These are phyloP conservation scores for Calameuta idolon DNA, from an alignment of 2,888 invertebrate species.

Conservation along the genomic window DNA sequence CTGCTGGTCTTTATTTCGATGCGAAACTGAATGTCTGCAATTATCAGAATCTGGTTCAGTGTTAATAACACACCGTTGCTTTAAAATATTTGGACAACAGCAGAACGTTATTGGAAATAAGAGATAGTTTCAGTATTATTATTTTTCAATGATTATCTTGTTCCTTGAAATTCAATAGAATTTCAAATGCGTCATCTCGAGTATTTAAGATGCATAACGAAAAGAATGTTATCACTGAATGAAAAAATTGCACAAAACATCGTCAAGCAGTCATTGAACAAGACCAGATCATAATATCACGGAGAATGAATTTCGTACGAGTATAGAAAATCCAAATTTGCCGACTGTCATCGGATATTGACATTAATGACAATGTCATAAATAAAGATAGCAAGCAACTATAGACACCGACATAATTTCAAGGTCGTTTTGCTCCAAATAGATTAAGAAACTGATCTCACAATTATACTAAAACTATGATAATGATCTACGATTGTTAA, in stretches of 20 bases:
- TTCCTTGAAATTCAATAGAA: background rate
- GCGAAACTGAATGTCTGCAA: conserved; percentile 61
- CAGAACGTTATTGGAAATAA: background rate
- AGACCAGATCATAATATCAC: background rate
- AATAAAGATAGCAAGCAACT: background rate
- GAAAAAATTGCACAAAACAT: background rate
- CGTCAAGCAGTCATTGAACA: background rate
- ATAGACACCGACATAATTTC: background rate
- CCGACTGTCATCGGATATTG: background rate
- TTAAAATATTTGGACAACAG: background rate
- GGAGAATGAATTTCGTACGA: background rate
- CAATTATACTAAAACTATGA: background rate
- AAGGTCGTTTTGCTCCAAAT: background rate
- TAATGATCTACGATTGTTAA: background rate
- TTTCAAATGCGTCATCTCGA: background rate
- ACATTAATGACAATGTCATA: background rate
- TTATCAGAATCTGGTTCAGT: conserved; percentile 52
- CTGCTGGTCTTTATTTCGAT: conserved; percentile 63
- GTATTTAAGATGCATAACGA: background rate
- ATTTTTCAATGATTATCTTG: background rate
- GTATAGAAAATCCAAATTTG: background rate
- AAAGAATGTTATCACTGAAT: background rate
- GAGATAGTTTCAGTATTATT: background rate
- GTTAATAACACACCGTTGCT: conserved; percentile 24
- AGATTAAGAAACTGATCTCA: background rate